Percentiles rank a stretch among this genome's conserved stretches.
Evolutionary conservation across 2,113 vertebrate genomes (phyloP).

Genomic region (Aythya baeri): DNA sequence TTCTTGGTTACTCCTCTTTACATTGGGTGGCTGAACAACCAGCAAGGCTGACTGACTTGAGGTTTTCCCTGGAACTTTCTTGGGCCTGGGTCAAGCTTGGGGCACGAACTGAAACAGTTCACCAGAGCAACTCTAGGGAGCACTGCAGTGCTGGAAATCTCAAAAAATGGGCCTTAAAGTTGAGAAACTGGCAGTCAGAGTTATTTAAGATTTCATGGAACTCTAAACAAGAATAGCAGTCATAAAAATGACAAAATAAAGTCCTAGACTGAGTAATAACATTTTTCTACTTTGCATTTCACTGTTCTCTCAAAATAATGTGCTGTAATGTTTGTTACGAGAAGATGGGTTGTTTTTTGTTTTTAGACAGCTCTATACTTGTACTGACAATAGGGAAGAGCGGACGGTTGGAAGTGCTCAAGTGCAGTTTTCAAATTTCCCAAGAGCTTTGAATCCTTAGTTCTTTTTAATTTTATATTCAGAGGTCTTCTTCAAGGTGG

Average conservation of each 20-base stretch:
- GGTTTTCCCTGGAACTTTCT: not conserved
- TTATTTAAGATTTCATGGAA: not conserved
- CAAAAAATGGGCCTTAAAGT: not conserved
- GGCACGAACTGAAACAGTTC: not conserved
- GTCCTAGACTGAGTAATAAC: conserved; percentile 17
- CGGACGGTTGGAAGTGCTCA: rapidly evolving
- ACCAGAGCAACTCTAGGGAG: conserved; percentile 7
- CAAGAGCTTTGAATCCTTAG: not conserved
- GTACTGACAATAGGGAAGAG: not conserved
- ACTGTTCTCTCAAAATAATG: not conserved
- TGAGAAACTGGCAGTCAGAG: not conserved
- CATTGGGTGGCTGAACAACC: not conserved
- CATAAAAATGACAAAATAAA: conserved; percentile 27
- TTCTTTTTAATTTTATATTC: not conserved
- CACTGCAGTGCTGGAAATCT: conserved; percentile 13
- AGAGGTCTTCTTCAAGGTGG: not conserved
- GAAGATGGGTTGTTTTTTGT: too few species aligned
- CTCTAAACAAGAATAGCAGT: conserved; percentile 8
- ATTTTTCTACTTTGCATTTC: conserved; percentile 19
- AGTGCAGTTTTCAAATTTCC: not conserved
- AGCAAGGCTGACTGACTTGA: not conserved
- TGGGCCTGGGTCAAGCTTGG: not conserved
- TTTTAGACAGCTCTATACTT: not conserved
- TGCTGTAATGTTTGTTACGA: not conserved
- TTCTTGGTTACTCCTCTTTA: not conserved